A percentile compares a stretch with the other conserved stretches of the same genome.
Evolutionary conservation across 1,140 invertebrate genomes (phyloP).

Genomic region (Cyphomyrmex costatus): DNA sequence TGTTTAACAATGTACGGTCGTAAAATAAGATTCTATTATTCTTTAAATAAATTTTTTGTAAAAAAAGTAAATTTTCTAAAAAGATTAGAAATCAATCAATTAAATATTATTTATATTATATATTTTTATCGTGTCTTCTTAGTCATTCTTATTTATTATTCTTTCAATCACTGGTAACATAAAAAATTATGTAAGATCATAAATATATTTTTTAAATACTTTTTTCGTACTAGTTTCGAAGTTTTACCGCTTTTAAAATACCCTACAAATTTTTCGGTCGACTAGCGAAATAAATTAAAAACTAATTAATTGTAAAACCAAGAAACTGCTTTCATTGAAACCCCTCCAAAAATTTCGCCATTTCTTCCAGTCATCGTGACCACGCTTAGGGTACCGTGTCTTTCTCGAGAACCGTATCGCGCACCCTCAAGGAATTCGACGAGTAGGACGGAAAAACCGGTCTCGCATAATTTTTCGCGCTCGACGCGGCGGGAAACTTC

Average conservation of each 20-base stretch:
- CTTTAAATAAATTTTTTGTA: too few species aligned
- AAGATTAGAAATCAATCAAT: too few species aligned
- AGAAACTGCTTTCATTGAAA: background rate
- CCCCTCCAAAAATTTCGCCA: background rate
- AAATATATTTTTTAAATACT: background rate
- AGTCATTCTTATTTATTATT: too few species aligned
- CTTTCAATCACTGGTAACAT: too few species aligned
- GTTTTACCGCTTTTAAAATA: background rate
- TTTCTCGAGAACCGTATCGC: background rate
- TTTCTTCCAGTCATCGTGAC: background rate
- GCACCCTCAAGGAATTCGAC: background rate
- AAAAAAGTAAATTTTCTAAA: too few species aligned
- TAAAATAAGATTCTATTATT: too few species aligned
- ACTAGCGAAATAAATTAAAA: constrained; percentile 11
- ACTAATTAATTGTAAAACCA: constrained; percentile 15
- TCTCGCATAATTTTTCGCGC: constrained; percentile 58
- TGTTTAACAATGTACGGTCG: too few species aligned
- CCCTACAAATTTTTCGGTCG: background rate
- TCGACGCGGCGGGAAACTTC: constrained; percentile 19
- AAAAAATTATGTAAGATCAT: too few species aligned
- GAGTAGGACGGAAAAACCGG: constrained; percentile 16
- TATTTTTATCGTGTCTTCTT: too few species aligned
- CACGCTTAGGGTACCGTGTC: background rate
- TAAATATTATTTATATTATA: too few species aligned
- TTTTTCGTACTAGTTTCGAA: background rate